Percentiles rank a stretch among this genome's conserved stretches.
phyloP scores from a whole-genome alignment of 30 jellyfish, hydroid and myxozoan species.

The Aurelia aurita complex sp. Pacific region DNA sequence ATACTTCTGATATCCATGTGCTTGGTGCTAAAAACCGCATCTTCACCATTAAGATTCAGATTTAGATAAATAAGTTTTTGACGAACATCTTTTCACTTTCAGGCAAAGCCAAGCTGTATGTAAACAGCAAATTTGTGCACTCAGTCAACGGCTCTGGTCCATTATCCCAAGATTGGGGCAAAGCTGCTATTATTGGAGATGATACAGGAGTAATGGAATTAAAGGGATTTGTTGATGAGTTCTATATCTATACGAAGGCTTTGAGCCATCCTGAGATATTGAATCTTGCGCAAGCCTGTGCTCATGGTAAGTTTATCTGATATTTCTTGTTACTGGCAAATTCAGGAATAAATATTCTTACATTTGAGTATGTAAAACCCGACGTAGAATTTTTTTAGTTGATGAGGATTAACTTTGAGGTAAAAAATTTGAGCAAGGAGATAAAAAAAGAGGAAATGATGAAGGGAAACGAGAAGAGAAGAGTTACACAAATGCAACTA shows the following conservation, averaged over 20 bases:
- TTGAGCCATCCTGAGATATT: conserved; percentile 74
- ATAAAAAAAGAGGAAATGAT: too few species aligned
- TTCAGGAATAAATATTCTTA: too few species aligned
- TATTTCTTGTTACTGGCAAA: too few species aligned
- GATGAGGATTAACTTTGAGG: too few species aligned
- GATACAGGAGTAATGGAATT: conserved; percentile 77
- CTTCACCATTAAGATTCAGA: not conserved
- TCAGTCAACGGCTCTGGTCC: conserved; percentile 81
- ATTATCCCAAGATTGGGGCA: conserved; percentile 94
- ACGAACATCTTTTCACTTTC: not conserved
- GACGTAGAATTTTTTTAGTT: too few species aligned
- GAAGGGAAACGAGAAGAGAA: too few species aligned
- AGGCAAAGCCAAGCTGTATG: conserved; percentile 90
- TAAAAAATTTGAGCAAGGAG: too few species aligned
- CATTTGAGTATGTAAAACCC: too few species aligned
- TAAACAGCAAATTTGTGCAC: conserved; percentile 71
- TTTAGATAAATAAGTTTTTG: too few species aligned
- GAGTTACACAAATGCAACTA: too few species aligned
- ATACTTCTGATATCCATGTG: too few species aligned
- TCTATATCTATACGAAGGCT: conserved; percentile 80
- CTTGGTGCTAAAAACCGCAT: not conserved
- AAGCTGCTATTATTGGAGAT: conserved; percentile 89
- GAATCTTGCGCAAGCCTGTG: conserved; percentile 91
- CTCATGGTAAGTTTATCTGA: conserved; percentile 72
- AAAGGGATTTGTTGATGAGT: conserved; percentile 91